phyloP scores from a whole-genome alignment of 2,797 vertebrate genomes.

The Enteromius argenteus region DNA sequence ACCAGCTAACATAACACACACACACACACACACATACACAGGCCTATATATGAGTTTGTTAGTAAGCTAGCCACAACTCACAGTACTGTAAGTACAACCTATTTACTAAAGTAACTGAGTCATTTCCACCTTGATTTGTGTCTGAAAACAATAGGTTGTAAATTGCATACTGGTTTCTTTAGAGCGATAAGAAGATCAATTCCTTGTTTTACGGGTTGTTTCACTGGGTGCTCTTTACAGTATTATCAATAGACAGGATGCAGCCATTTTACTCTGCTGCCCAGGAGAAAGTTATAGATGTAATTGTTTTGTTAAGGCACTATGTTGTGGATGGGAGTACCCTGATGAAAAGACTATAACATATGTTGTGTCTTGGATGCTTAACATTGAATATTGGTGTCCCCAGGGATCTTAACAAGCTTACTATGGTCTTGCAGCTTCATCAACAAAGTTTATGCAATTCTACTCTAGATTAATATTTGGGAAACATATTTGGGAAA shows the following conservation, averaged over 20 bases:
- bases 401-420: neutral
- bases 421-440: neutral
- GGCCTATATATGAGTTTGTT: neutral
- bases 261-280: neutral
- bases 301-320: slow-evolving; percentile 8
- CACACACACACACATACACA: neutral
- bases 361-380: neutral
- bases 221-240: slow-evolving; percentile 5
- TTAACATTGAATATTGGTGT: neutral
- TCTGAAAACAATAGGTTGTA: slow-evolving; percentile 20
- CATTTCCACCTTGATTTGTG: neutral
- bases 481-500: neutral
- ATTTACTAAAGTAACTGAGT: neutral
- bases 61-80: neutral
- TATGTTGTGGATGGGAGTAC: neutral
- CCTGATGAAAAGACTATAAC: neutral
- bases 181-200: neutral
- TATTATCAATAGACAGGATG: slow-evolving; percentile 18
- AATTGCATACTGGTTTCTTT: neutral
- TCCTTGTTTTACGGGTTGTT: slow-evolving; percentile 9
- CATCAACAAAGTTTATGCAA: neutral
- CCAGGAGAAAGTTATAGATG: neutral
- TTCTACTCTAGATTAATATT: neutral
- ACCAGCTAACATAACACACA: slow-evolving; percentile 27
- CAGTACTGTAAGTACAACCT: neutral